Percentiles rank a stretch among this genome's conserved stretches.
Evolutionary conservation across 1,140 invertebrate genomes (phyloP).

Genomic region (Ceratoteleas bidentatus): DNA sequence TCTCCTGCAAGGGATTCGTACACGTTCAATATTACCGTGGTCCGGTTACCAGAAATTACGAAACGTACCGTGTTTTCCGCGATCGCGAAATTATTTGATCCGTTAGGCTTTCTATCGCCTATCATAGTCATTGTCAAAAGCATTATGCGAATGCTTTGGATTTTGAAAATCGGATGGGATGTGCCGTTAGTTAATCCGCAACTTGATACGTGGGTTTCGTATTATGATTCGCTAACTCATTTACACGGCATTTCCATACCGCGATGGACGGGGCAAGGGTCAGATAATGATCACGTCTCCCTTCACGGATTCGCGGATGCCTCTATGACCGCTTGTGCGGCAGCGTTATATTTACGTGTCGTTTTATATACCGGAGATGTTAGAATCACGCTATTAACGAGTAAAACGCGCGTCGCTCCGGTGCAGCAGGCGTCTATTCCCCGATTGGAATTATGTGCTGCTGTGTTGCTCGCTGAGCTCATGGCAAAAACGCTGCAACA

Average conservation of each 20-base stretch:
- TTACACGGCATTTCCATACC: slow-evolving; percentile 1
- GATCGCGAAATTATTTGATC: slow-evolving; percentile 6
- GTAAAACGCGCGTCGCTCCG: slow-evolving; percentile 12
- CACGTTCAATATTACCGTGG: background rate
- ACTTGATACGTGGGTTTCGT: background rate
- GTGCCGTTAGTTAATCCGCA: background rate
- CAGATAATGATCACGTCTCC: background rate
- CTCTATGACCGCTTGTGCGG: slow-evolving; percentile 7
- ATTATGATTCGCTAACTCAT: background rate
- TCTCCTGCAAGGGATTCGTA: background rate
- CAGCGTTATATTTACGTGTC: slow-evolving; percentile 19
- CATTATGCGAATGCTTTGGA: slow-evolving; percentile 1
- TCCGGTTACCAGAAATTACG: background rate
- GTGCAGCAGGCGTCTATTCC: slow-evolving; percentile 5
- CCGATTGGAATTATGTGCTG: slow-evolving; percentile 5
- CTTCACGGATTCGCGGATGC: slow-evolving; percentile 24
- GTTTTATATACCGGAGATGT: background rate
- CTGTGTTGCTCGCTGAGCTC: background rate
- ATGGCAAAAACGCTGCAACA: background rate
- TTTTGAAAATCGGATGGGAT: background rate
- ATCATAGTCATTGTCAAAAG: slow-evolving; percentile 6
- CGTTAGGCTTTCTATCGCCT: background rate
- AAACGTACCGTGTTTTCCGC: background rate
- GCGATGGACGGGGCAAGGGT: background rate
- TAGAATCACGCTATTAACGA: background rate